Percentiles rank a stretch among this genome's conserved stretches.
Evolutionary conservation across 2,888 invertebrate species (phyloP).

Genomic region (Leptinotarsa rubiginosa): DNA sequence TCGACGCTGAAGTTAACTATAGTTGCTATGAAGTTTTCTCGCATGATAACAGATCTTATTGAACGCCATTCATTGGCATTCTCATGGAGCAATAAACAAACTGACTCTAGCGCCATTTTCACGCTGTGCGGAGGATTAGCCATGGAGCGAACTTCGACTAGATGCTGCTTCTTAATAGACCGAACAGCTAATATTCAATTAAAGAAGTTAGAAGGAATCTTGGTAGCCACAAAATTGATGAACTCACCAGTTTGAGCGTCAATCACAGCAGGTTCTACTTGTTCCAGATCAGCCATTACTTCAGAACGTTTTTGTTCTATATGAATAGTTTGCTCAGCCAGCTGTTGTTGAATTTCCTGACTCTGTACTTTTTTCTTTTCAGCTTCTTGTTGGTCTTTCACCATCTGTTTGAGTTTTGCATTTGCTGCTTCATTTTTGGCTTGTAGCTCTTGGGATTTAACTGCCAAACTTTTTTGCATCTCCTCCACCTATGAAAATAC

Average conservation of each 20-base stretch:
- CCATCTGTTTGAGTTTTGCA: slow-evolving; percentile 99
- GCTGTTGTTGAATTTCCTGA: slow-evolving; percentile 88
- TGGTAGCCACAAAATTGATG: not conserved
- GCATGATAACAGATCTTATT: slow-evolving; percentile 90
- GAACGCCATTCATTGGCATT: slow-evolving; percentile 94
- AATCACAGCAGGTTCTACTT: slow-evolving; percentile 98
- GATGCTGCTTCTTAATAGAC: slow-evolving; percentile 95
- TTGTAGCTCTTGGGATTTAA: slow-evolving; percentile 94
- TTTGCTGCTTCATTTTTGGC: slow-evolving; percentile 99
- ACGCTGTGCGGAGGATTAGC: slow-evolving; percentile 93
- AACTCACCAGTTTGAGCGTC: slow-evolving; percentile 94
- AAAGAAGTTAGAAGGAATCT: slow-evolving; percentile 17
- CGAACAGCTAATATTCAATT: slow-evolving; percentile 78
- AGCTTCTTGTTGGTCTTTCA: slow-evolving; percentile 98
- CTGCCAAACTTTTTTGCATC: slow-evolving; percentile 97
- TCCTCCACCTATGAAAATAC: slow-evolving; percentile 80
- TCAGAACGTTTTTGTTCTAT: slow-evolving; percentile 94
- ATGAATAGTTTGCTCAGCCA: slow-evolving; percentile 90
- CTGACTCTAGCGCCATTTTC: slow-evolving; percentile 93
- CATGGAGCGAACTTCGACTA: slow-evolving; percentile 95
- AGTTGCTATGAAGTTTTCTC: slow-evolving; percentile 94
- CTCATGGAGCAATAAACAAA: slow-evolving; percentile 92
- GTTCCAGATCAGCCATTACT: slow-evolving; percentile 95
- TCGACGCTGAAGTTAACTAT: slow-evolving; percentile 96
- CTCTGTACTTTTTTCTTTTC: slow-evolving; percentile 99